Base-by-base conservation (phyloP, 2,888 invertebrate species). In the Orthosia incerta region DNA sequence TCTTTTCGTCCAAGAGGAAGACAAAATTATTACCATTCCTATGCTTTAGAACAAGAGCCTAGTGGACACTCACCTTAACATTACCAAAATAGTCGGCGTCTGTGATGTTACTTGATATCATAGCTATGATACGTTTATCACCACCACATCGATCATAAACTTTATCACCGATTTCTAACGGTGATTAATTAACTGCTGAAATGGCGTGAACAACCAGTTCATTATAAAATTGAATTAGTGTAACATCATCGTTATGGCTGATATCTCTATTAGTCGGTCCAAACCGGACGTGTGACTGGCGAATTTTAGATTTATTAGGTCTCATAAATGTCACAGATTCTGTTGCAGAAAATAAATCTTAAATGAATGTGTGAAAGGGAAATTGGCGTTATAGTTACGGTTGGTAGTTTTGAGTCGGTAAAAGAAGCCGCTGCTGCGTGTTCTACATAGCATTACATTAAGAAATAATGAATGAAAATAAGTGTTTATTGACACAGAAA, bases 81-180 rank as follows among this genome's bases (percentile, higher is more conserved):
- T 16, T 12, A 18, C 59, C 55, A 68, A 39, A 76, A 57, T 4
- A 12, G 23, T 64, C 83, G 79, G 79, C 59, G 3, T 55, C 20
- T 72, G 15, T 79, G 66, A 79, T 72, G 55, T 79, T 57, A 51
- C 26, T 20, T 45, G 39, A 79, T 57, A 56, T 23, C 23, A 13
- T 53, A 53, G 0, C 5, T 13, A n/a, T 31, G 39, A 82, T 50
- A 53, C 13, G 13, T 62, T 83, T 65, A 83, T 73, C 67, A 80
- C 26, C 66, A 57, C 1, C 31, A 13, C 64, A 83, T 80, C 67
- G 20, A 79, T 79, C 83, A 80, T 79, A 79, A 67, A 65, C 5
- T 73, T 79, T 73, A 80, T 79, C 80, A 79, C 80, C 57, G 83
- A 68, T 79, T 80, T 80, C 80, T 83, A 80, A 39, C 46, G 57